Evolutionary conservation across 2,888 invertebrate genomes (phyloP).

Genomic region (Folsomia manolachei): DNA sequence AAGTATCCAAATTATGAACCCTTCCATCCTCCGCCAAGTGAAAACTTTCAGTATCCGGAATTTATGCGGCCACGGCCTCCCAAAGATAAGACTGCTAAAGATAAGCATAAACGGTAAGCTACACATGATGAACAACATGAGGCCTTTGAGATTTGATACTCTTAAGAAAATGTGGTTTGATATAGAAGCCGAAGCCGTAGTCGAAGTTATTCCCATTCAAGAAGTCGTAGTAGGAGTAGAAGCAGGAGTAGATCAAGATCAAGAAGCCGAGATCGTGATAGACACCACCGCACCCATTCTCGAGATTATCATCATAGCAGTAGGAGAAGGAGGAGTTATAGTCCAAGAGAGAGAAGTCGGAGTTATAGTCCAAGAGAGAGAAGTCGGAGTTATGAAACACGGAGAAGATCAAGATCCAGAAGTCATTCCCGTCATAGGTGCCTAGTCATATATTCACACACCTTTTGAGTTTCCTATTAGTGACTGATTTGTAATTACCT

Average conservation of each 20-base stretch:
- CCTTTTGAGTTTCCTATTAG: no score
- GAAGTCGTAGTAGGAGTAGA: not conserved
- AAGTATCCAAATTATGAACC: constrained; percentile 19
- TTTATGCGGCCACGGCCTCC: constrained; percentile 12
- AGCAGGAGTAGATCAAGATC: not conserved
- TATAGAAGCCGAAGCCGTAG: constrained; percentile 5
- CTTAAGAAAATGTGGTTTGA: no score
- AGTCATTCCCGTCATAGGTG: not conserved
- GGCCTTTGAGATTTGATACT: no score
- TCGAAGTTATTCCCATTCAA: not conserved
- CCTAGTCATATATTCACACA: no score
- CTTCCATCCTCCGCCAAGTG: constrained; percentile 12
- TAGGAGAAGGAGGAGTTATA: not conserved
- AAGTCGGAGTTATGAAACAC: not conserved
- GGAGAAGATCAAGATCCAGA: not conserved
- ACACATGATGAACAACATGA: no score
- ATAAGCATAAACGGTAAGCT: not conserved
- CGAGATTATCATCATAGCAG: not conserved
- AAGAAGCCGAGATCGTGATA: not conserved
- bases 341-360: not conserved
- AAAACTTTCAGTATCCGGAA: constrained; percentile 8
- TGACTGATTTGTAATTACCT: no score
- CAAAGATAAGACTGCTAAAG: no score
- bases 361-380: not conserved
- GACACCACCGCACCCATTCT: not conserved